Conservation (phyloP, 1,140 invertebrate genomes). For the Gonioctena quinquepunctata region DNA sequence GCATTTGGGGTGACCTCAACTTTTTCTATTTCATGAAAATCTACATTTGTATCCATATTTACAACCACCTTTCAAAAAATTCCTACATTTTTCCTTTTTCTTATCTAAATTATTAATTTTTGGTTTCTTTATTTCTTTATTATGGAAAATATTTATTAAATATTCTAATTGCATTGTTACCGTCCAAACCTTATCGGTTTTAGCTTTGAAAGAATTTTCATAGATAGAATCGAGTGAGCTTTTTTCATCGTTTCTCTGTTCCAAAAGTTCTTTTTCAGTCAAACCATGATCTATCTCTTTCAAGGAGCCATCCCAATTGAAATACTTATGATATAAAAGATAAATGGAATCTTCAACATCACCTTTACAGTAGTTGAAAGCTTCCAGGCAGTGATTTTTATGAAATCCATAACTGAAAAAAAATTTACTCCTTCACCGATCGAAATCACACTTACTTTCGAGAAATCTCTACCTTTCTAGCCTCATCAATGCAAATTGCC, state of each 20-base stretch:
- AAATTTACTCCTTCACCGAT: too few relatives aligned
- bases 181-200: conserved; percentile 70
- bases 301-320: conserved; percentile 56
- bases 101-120: conserved; percentile 53
- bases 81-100: conserved; percentile 69
- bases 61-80: conserved; percentile 71
- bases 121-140: conserved; percentile 52
- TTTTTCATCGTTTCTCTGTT: conserved; percentile 71
- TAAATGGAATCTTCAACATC: conserved; percentile 70
- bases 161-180: conserved; percentile 70
- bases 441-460: too few relatives aligned
- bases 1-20: conserved; percentile 49
- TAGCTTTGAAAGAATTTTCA: conserved; percentile 67
- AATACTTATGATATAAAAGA: conserved; percentile 71
- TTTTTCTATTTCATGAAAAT: conserved; percentile 66
- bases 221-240: conserved; percentile 75
- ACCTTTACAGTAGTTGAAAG: conserved; percentile 65
- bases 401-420: conserved; percentile 73
- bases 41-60: conserved; percentile 72
- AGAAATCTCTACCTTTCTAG: conserved; percentile 65
- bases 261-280: conserved; percentile 60
- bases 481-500: conserved; percentile 70
- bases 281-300: conserved; percentile 51
- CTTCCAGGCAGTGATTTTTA: conserved; percentile 72
- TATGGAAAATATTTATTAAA: conserved; percentile 64